Evolutionary conservation across 2,113 vertebrate genomes (phyloP), one percentile per base, ranked within the genome.

Genomic region (Centrocercus urophasianus): DNA sequence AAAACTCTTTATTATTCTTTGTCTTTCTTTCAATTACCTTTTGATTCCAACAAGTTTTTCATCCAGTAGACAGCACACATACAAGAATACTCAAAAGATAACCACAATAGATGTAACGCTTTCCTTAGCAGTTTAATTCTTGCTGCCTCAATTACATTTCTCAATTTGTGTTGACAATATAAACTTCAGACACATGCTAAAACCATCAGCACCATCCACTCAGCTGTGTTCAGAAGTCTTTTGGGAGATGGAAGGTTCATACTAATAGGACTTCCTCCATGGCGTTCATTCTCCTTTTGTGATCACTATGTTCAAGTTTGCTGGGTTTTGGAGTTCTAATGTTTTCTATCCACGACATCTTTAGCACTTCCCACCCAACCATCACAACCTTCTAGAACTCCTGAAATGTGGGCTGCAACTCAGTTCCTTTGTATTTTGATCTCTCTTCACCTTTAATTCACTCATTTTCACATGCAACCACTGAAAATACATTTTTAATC

Each of bases 241-340:
- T 24, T 30, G n/a, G 76, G 50, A 88, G 5, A 13, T 32, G 13
- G 14, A n/a, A 6, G 34, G 13, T 60, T 89, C 24, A 21, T 30
- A 28, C 19, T 17, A 52, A 47, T 0, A 2, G 11, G 3, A 32
- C 9, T 10, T 22, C 21, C 28, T 42, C 21, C 1, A 2, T 9
- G 28, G 30, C 38, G 77, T 57, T 54, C 42, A 3, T 8, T 34
- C 18, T 86, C 54, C 65, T 61, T 16, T 6, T 14, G 8, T 45
- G 20, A 59, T 48, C 13, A 21, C 27, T 32, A 38, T 81, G 71
- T 70, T 59, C n/a, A 32, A 9, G 22, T 17, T 38, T 32, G 11
- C 5, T 40, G 22, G 66, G 65, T 45, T 61, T 66, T 6, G 69
- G 13, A 84, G 5, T 50, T 80, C 25, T 13, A 91, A 56, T 25